phyloP scores from a whole-genome alignment of 2,888 invertebrate genomes.

The Halictus quadricinctus region DNA sequence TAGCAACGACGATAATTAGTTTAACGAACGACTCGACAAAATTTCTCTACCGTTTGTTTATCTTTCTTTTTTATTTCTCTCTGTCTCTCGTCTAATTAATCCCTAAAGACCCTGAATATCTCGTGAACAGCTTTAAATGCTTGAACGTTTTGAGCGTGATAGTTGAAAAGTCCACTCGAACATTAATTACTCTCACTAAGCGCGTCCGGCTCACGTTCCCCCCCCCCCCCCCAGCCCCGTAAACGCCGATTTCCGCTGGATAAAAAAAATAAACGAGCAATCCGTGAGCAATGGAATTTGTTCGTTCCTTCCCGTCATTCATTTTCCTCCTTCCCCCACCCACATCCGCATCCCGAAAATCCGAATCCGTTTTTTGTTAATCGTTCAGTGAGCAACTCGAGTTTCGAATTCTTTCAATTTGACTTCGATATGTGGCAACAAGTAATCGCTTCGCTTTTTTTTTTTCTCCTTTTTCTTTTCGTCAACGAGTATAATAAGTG shows the following conservation, averaged over 20 bases:
- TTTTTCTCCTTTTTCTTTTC: not conserved
- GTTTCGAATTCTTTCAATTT: conserved; percentile 58
- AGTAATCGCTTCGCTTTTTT: conserved; percentile 55
- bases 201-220: conserved; percentile 26
- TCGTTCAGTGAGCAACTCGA: conserved; percentile 64
- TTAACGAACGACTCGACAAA: conserved; percentile 50
- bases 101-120: conserved; percentile 62
- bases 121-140: conserved; percentile 51
- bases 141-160: conserved; percentile 53
- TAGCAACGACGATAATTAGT: conserved; percentile 29
- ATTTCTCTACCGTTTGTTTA: conserved; percentile 14
- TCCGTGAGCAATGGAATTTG: conserved; percentile 59
- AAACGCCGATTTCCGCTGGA: conserved; percentile 33
- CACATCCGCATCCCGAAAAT: not conserved
- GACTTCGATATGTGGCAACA: conserved; percentile 67
- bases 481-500: conserved; percentile 54
- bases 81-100: conserved; percentile 54
- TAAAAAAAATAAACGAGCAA: conserved; percentile 66
- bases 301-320: not conserved
- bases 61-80: conserved; percentile 6
- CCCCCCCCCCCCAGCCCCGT: conserved; percentile 1
- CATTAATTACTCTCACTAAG: conserved; percentile 55
- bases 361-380: conserved; percentile 4
- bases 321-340: not conserved
- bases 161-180: conserved; percentile 48